Percentiles rank a stretch among this genome's conserved stretches.
Conservation (phyloP, 2,113 vertebrate genomes). For the Lasiurus borealis region DNA sequence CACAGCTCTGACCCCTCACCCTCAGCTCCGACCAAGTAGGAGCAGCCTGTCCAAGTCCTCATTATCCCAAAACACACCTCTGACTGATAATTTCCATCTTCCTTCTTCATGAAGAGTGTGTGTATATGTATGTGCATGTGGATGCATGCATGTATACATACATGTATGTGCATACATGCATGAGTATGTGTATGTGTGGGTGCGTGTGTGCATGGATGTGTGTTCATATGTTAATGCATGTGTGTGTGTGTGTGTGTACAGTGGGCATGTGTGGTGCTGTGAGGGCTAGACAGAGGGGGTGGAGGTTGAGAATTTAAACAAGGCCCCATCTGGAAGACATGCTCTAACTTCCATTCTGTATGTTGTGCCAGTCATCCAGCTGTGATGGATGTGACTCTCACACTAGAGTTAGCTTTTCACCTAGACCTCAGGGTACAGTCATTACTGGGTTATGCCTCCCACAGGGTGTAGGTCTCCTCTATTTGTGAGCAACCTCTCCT, state of each 20-base stretch:
- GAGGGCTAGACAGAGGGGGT: background rate
- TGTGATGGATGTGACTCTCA: background rate
- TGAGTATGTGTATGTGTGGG: background rate
- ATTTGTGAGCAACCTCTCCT: background rate
- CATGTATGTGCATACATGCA: background rate
- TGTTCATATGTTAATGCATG: background rate
- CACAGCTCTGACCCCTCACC: background rate
- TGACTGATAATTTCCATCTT: background rate
- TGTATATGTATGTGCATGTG: background rate
- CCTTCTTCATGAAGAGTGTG: background rate
- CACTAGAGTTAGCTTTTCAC: background rate
- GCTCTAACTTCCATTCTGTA: background rate
- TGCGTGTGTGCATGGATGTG: no score
- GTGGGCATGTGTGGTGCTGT: background rate
- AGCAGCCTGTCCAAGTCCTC: background rate
- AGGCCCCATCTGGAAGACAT: background rate
- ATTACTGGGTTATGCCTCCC: accelerated
- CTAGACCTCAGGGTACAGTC: background rate
- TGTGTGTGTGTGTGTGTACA: no score
- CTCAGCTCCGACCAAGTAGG: background rate
- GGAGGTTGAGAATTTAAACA: background rate
- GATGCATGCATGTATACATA: background rate
- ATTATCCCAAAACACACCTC: background rate
- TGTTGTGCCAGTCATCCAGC: background rate
- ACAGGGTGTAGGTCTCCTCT: accelerated